phyloP scores from a whole-genome alignment of 2,797 vertebrate species.

The Poeciliopsis turneri region DNA sequence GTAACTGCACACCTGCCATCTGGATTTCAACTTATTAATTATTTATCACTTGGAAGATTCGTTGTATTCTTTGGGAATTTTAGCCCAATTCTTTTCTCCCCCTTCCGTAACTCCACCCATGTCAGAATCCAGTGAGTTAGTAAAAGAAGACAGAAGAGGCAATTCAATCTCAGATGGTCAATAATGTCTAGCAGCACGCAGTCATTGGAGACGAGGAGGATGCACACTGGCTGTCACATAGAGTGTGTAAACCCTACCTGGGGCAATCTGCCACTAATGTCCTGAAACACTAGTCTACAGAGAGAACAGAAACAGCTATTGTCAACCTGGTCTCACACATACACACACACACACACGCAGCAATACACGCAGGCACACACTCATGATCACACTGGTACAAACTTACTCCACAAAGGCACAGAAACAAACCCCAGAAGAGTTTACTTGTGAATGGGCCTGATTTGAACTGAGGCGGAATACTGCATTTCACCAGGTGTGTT shows the following conservation, averaged over 20 bases:
- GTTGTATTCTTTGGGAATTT: slow-evolving; percentile 20
- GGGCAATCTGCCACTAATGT: slow-evolving; percentile 98
- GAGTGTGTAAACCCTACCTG: slow-evolving; percentile 89
- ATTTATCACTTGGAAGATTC: slow-evolving; percentile 10
- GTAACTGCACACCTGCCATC: not conserved
- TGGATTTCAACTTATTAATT: slow-evolving; percentile 5
- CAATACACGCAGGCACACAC: slow-evolving; percentile 39
- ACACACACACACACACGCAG: slow-evolving; percentile 41
- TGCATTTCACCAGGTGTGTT: not conserved
- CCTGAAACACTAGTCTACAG: slow-evolving; percentile 99
- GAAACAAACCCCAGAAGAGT: slow-evolving; percentile 78
- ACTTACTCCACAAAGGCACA: slow-evolving; percentile 69
- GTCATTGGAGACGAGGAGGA: slow-evolving; percentile 82
- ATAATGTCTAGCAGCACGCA: slow-evolving; percentile 84
- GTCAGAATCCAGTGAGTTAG: slow-evolving; percentile 86
- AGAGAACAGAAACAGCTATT: slow-evolving; percentile 86
- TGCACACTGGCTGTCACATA: slow-evolving; percentile 83
- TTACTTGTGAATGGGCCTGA: slow-evolving; percentile 57
- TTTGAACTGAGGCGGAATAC: slow-evolving; percentile 12
- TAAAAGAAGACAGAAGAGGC: slow-evolving; percentile 83
- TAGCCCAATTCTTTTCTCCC: slow-evolving; percentile 68
- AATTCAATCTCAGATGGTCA: slow-evolving; percentile 86
- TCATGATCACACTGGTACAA: slow-evolving; percentile 69
- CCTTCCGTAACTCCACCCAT: slow-evolving; percentile 82
- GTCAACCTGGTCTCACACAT: slow-evolving; percentile 77